Evolutionary conservation across 2,797 vertebrate genomes (phyloP), one percentile per base, ranked within the genome.

Genomic region (Gephyroberyx darwinii): DNA sequence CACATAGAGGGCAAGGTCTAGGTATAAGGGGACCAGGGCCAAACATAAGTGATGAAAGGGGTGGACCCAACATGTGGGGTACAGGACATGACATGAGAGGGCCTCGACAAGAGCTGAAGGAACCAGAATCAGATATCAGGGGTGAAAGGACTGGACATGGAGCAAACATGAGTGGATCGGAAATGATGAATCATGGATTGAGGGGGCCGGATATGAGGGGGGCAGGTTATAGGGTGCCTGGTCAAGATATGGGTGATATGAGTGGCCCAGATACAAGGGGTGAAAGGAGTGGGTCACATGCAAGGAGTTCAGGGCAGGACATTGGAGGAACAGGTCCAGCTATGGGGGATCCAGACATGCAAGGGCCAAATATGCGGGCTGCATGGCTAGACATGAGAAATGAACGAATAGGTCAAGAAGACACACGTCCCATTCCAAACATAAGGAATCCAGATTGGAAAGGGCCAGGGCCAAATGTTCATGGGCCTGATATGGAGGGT

Each of bases 381-480:
- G 43, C 22, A 26, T 51, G 56, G 19, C 30, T 33, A n/a, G 63
- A 72, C 8, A 63, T 47, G 35, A 77, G 33, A 58, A 55, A 75
- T 58, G 60, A 79, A 52, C 41, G 58, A 67, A 70, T 56, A 6
- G 41, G 9, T 58, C 72, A 65, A 66, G 66, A 65, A 51, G n/a
- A 33, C 55, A 65, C 43, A 67, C 22, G 37, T 65, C 69, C 33
- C 1, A 68, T 68, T 52, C 5, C 63, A 79, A 75, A 82, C 19
- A 55, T 61, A 22, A 58, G 41, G 72, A 75, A 81, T 76, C 51
- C 52, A 74, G 68, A 78, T 48, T 72, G 65, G 74, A 78, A 47
- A 69, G 68, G 35, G 30, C 35, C 37, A 73, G 65, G 58, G 30
- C 41, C 59, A 61, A 17, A 48, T 70, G 26, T 22, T 65, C n/a